phyloP scores from a whole-genome alignment of 2,888 invertebrate species.

The Tineola bisselliella region DNA sequence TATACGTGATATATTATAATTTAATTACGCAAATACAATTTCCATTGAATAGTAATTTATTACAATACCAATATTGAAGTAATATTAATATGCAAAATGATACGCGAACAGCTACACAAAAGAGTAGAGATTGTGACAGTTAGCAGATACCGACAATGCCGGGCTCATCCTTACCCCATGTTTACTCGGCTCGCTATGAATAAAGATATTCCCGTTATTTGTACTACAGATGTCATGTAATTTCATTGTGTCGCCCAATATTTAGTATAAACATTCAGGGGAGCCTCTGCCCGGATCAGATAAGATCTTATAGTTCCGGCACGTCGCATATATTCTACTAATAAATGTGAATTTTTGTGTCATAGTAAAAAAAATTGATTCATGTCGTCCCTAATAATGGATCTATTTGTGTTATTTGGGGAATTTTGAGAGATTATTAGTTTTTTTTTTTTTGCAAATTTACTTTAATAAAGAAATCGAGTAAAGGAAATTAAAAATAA shows the following conservation, averaged over 20 bases:
- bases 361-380: conserved; percentile 27
- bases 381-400: conserved; percentile 45
- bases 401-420: conserved; percentile 48
- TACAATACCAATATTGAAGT: background rate
- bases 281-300: conserved; percentile 44
- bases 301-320: conserved; percentile 56
- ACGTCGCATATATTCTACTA: conserved; percentile 34
- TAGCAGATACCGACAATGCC: conserved; percentile 55
- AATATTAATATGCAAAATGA: background rate
- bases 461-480: background rate
- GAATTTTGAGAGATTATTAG: conserved; percentile 20
- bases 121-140: conserved; percentile 30
- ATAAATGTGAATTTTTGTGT: conserved; percentile 51
- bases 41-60: background rate
- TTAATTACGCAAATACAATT: background rate
- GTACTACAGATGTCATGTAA: conserved; percentile 69
- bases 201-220: conserved; percentile 68
- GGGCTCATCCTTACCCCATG: conserved; percentile 25
- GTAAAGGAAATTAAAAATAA: no score
- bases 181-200: conserved; percentile 61
- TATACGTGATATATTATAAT: background rate
- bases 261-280: conserved; percentile 64
- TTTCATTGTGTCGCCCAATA: conserved; percentile 65
- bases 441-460: conserved; percentile 3
- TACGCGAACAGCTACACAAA: background rate